phyloP scores from a whole-genome alignment of 2,888 invertebrate species.

The Eupithecia centaureata region DNA sequence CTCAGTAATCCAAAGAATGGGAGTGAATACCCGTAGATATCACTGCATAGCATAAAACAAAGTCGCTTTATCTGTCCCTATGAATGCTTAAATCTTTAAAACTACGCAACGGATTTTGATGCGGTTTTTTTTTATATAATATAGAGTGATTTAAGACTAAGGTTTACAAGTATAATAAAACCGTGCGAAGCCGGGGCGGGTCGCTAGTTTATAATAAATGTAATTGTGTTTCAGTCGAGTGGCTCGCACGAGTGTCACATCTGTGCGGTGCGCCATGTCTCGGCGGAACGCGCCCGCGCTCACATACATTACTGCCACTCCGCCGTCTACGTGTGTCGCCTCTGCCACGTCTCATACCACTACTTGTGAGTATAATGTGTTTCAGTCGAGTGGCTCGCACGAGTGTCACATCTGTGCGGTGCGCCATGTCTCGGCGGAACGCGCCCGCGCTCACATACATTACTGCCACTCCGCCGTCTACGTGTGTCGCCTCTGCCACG shows the following conservation, averaged over 20 bases:
- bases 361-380: constrained; percentile 1
- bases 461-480: background rate
- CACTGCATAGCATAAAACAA: no score
- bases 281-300: background rate
- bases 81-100: no score
- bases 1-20: no score
- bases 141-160: no score
- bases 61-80: no score
- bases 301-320: background rate
- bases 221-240: background rate
- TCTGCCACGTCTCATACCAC: background rate
- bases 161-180: no score
- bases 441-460: background rate
- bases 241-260: background rate
- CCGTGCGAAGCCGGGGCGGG: no score
- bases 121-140: no score
- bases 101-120: no score
- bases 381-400: background rate
- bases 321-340: background rate
- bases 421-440: background rate
- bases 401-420: background rate
- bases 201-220: no score
- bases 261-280: background rate
- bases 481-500: background rate
- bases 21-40: no score